Base-by-base conservation (phyloP, 2,113 vertebrate species). In the Brachyistius frenatus region DNA sequence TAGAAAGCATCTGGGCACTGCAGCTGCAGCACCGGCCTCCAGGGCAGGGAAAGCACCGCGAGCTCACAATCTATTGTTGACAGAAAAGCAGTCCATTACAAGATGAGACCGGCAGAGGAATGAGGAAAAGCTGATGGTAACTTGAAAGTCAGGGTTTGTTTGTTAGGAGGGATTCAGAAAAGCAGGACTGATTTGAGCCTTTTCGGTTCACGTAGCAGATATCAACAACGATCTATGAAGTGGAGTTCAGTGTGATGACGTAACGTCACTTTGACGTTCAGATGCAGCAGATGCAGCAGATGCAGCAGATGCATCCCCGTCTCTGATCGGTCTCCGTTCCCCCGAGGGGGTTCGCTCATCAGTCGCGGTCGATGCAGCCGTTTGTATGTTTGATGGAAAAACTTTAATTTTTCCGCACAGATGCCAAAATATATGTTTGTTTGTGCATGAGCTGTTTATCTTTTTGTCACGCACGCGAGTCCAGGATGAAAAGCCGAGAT, bases 171-270 rank as follows among this genome's bases (percentile, higher is more conserved):
- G 23, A 60, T 69, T 86, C 76, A 44, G 8, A 32, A 32, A 44
- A 31, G 1, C 37, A 41, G 3, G 41, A 5, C 15, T 7, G 10
- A 39, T n/a, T 56, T 76, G 32, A n/a, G 36, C 30, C 49, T 64
- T 23, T 66, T 55, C 31, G 5, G 36, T 50, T 67, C 65, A 57
- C 66, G 84, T 91, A 84, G 90, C 60, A 14, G 85, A 88, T 86
- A 86, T 78, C 85, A 82, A 84, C 88, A 84, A 2, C 32, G 47
- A 2, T 37, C 44, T 33, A 3, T 53, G 50, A 73, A 30, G 53
- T 39, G 62, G 30, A 39, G 62, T 11, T 61, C 36, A 30, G 44
- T 74, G 47, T 72, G 10, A 65, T 15, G 72, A 66, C 41, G 68
- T 53, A 15, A 76, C 78, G 78, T 91, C 49, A 3, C 41, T 76